Base-by-base conservation (phyloP, 2,888 invertebrate genomes). In the Chrysodeixis includens region DNA sequence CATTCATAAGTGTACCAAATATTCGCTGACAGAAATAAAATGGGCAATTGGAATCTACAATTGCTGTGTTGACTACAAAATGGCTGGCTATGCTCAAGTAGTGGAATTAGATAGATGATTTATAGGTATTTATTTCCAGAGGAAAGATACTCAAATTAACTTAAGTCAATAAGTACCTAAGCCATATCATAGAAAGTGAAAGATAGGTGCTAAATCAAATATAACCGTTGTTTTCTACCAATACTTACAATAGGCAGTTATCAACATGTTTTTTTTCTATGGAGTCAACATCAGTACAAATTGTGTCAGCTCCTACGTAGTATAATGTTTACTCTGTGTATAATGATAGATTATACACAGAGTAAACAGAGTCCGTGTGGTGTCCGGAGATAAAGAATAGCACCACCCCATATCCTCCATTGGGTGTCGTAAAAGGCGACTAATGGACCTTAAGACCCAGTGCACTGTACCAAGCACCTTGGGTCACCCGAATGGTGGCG, bases 1-100 rank as follows among this genome's bases (percentile, higher is more conserved):
- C 75, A 74, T 79, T 77, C 75, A 79, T 61, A 69, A 69, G 20
- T 8, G 46, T 44, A 44, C 26, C 22, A 62, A 66, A 53, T 60
- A 66, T 59, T 57, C 52, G 30, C 52, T 64, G 61, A 64, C 26
- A 6, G 6, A 73, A 44, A 40, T 65, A 64, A 49, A 40, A 62
- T 35, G 52, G 56, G 57, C 74, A 62, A 2, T 55, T 32, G n/a
- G n/a, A 0, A 9, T 8, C 46, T n/a, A 16, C 7, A 1, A 18
- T 16, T 40, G 4, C 2, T 9, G 7, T 18, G 46, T 46, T 46
- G 46, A 46, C 18, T 46, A 9, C 9, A 18, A 46, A 18, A 18
- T 18, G 0, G n/a, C 6, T 7, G 7, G 7, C 14, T 16, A 44
- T 44, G 1, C 10, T 32, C 14, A 32, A 7, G 10, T 32, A 14